A percentile compares a stretch with the other conserved stretches of the same genome.
phyloP scores from a whole-genome alignment of 2,888 invertebrate genomes.

The Crioceris asparagi region DNA sequence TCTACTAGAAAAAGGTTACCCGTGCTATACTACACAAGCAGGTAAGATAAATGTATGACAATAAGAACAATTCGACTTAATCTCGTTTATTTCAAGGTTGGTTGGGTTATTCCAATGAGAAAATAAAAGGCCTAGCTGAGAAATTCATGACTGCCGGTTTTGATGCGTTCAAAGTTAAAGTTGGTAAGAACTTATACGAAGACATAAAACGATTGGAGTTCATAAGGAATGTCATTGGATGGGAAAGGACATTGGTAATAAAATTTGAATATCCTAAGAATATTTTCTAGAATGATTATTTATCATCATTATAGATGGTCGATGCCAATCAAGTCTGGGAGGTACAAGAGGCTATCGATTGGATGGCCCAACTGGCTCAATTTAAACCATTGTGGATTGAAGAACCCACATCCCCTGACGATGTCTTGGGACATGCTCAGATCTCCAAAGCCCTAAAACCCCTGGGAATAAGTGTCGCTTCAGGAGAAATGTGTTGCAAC shows the following conservation, averaged over 20 bases:
- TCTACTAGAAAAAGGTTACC: slow-evolving; percentile 60
- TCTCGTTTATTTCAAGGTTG: slow-evolving; percentile 49
- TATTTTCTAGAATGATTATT: neutral
- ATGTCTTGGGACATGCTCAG: slow-evolving; percentile 72
- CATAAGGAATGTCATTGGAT: slow-evolving; percentile 67
- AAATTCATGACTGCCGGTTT: slow-evolving; percentile 68
- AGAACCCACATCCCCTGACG: slow-evolving; percentile 88
- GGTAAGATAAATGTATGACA: slow-evolving; percentile 44
- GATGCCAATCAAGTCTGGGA: slow-evolving; percentile 89
- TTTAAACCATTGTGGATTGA: slow-evolving; percentile 81
- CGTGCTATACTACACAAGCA: slow-evolving; percentile 79
- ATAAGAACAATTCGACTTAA: slow-evolving; percentile 2
- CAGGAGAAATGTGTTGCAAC: slow-evolving; percentile 88
- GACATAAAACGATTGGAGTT: slow-evolving; percentile 62
- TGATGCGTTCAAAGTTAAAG: slow-evolving; percentile 80
- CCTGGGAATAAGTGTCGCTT: slow-evolving; percentile 74
- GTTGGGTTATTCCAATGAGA: slow-evolving; percentile 76
- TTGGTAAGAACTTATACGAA: slow-evolving; percentile 68
- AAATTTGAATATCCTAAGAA: neutral
- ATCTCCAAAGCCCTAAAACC: slow-evolving; percentile 66
- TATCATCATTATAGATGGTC: slow-evolving; percentile 58
- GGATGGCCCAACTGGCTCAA: slow-evolving; percentile 68
- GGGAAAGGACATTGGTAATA: slow-evolving; percentile 59
- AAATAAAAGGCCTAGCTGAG: slow-evolving; percentile 55
- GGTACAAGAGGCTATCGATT: slow-evolving; percentile 71